These are phyloP conservation scores for Tanypteryx hageni DNA, from an alignment of 2,888 invertebrate species.

Conservation along the genomic window DNA sequence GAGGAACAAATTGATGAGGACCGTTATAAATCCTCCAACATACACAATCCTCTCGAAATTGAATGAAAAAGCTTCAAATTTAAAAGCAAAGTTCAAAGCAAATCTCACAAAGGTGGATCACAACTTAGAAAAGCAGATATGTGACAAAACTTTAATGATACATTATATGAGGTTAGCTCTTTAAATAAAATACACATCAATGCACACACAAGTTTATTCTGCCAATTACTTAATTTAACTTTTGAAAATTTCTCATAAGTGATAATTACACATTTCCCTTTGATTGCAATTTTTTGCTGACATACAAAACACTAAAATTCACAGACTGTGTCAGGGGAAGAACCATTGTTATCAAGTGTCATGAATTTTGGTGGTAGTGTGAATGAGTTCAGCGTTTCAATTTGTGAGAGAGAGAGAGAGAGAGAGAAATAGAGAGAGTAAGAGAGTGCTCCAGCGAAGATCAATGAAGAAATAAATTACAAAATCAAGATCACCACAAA, in stretches of 20 bases:
- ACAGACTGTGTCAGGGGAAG: not conserved
- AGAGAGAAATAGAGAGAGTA: no score
- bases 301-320: not conserved
- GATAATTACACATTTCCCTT: not conserved
- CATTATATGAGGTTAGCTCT: not conserved
- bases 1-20: constrained; percentile 6
- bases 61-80: constrained; percentile 11
- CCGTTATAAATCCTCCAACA: not conserved
- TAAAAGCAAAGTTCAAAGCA: constrained; percentile 25
- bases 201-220: not conserved
- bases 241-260: not conserved
- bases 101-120: constrained; percentile 46
- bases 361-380: not conserved
- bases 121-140: not conserved
- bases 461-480: no score
- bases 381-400: constrained; percentile 28
- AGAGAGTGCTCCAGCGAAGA: no score
- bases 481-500: no score
- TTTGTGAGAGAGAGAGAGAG: not conserved
- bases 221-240: not conserved
- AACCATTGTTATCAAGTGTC: not conserved
- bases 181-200: constrained; percentile 10
- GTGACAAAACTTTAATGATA: not conserved
- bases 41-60: constrained; percentile 16
- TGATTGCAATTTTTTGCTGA: not conserved